Conservation (phyloP, 2,113 vertebrate species). For the rat (Rattus norvegicus) region DNA sequence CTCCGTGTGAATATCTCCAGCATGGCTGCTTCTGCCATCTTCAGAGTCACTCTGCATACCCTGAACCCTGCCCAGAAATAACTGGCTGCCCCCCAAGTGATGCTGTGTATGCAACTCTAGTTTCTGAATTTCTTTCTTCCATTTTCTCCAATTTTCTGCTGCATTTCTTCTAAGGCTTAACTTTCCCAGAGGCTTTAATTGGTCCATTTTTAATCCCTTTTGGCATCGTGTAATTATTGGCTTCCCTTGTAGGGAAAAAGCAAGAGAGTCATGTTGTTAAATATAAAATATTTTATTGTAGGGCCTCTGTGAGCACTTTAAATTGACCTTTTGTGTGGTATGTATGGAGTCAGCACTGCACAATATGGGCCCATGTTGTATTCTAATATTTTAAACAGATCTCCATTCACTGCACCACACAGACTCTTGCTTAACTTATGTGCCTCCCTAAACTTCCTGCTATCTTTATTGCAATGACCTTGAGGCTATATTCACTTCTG, state of each 20-base stretch:
- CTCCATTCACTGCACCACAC: background rate
- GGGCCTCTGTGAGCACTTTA: constrained; percentile 65
- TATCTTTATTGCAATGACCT: constrained; percentile 79
- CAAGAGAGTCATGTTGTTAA: constrained; percentile 66
- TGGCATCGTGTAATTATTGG: constrained; percentile 72
- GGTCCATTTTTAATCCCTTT: constrained; percentile 74
- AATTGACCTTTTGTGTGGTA: constrained; percentile 73
- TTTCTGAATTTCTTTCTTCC: constrained; percentile 54
- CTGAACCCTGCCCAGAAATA: constrained; percentile 29
- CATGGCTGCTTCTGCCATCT: background rate
- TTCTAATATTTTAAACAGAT: constrained; percentile 71
- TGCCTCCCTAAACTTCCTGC: constrained; percentile 62
- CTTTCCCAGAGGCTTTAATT: constrained; percentile 76
- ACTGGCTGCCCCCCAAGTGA: background rate
- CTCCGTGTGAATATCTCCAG: background rate
- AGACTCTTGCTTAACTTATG: constrained; percentile 67
- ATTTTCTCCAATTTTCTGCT: constrained; percentile 70
- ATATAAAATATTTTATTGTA: constrained; percentile 74
- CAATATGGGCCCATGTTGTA: constrained; percentile 37
- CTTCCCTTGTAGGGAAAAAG: constrained; percentile 61
- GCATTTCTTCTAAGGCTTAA: constrained; percentile 74
- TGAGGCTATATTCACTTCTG: constrained; percentile 80
- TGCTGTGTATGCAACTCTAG: background rate
- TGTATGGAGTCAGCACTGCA: constrained; percentile 51
- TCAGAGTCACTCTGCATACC: background rate